These are phyloP conservation scores for Helicolenus hilgendorfi DNA, from an alignment of 2,797 vertebrate genomes.

Conservation along the genomic window DNA sequence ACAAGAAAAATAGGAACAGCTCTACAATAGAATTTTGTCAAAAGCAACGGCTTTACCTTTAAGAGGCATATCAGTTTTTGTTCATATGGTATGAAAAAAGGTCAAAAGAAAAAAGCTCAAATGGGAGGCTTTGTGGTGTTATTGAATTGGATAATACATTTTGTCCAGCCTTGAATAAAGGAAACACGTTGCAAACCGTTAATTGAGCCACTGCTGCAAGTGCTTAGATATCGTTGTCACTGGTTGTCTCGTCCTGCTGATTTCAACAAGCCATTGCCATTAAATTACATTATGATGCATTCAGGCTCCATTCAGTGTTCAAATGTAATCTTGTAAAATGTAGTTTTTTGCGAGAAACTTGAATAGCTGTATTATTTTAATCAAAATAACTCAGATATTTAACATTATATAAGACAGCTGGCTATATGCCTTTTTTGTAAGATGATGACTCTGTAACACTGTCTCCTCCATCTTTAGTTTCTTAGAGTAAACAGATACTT, in stretches of 20 bases:
- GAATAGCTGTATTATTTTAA: background rate
- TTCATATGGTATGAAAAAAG: background rate
- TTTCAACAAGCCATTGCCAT: too few species aligned
- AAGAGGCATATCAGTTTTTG: background rate
- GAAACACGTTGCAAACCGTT: background rate
- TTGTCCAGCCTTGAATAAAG: background rate
- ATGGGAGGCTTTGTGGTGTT: background rate
- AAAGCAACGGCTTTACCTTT: background rate
- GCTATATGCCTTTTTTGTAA: background rate
- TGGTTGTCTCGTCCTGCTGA: background rate
- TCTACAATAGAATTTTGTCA: background rate
- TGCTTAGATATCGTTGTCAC: background rate
- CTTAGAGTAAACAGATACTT: background rate
- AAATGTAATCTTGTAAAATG: too few species aligned
- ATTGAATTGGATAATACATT: background rate
- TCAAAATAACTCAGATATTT: background rate
- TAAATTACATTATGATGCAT: background rate
- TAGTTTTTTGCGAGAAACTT: too few species aligned
- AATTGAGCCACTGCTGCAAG: background rate
- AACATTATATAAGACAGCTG: background rate
- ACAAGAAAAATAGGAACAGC: slow-evolving; percentile 10
- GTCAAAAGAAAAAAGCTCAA: background rate
- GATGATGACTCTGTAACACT: background rate
- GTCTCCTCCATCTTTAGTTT: background rate
- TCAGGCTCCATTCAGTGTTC: too few species aligned